Evolutionary conservation across 2,888 invertebrate genomes (phyloP).

Genomic region (Calameuta pallipes): DNA sequence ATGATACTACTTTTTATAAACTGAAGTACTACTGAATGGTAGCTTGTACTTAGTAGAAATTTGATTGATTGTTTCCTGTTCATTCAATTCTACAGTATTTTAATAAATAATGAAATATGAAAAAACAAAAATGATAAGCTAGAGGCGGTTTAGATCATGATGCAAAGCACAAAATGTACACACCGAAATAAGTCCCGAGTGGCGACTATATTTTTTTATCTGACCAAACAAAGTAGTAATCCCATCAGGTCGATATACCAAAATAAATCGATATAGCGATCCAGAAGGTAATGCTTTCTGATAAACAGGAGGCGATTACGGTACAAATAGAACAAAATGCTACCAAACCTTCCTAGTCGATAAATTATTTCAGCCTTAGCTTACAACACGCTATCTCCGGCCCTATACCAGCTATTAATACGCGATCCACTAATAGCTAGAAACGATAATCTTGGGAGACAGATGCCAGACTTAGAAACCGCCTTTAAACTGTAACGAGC

Average conservation of each 20-base stretch:
- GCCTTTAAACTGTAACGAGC: background rate
- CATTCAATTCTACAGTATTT: background rate
- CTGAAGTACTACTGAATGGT: background rate
- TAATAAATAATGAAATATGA: background rate
- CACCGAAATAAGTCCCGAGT: background rate
- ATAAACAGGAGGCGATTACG: background rate
- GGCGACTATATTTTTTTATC: background rate
- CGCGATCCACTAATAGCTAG: constrained; percentile 36
- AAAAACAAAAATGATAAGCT: background rate
- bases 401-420: constrained; percentile 37
- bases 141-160: background rate
- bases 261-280: background rate
- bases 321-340: background rate
- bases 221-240: background rate
- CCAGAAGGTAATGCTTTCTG: background rate
- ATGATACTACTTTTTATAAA: background rate
- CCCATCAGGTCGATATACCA: background rate
- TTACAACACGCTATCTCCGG: constrained; percentile 30
- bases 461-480: constrained; percentile 30
- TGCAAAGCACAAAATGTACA: background rate
- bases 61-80: background rate
- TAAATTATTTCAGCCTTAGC: constrained; percentile 41
- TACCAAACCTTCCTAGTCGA: constrained; percentile 26
- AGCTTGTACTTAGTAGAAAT: background rate
- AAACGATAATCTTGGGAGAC: constrained; percentile 43